These are phyloP conservation scores for Apistogramma diplotaenia DNA, from an alignment of 2,113 vertebrate genomes.

Conservation along the genomic window DNA sequence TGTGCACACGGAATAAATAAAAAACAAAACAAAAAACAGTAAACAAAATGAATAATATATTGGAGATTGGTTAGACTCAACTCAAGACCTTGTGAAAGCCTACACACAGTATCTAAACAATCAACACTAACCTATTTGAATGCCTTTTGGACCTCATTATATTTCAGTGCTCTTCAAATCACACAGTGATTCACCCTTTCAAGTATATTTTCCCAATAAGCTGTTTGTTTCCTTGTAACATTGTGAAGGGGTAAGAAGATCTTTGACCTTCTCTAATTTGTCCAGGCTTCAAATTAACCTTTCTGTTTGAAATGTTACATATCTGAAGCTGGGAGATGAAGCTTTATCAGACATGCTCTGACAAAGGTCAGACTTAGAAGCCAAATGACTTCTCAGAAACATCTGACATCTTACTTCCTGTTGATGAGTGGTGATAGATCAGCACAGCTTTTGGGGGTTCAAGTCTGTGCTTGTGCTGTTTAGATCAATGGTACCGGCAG, in stretches of 20 bases:
- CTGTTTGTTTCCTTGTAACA: slow-evolving; percentile 14
- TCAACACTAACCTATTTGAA: not conserved
- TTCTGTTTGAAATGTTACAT: slow-evolving; percentile 72
- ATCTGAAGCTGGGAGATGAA: slow-evolving; percentile 43
- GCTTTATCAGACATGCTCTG: not conserved
- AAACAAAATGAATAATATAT: not conserved
- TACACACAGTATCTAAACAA: not conserved
- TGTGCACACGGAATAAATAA: not conserved
- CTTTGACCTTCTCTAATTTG: slow-evolving; percentile 71
- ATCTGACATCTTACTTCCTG: slow-evolving; percentile 17
- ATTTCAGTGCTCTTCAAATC: not conserved
- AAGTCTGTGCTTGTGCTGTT: not conserved
- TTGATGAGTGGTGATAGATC: slow-evolving; percentile 8
- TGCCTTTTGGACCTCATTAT: slow-evolving; percentile 7
- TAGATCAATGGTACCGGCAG: not conserved
- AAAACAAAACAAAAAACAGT: too few relatives aligned
- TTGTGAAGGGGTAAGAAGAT: not conserved
- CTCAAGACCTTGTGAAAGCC: not conserved
- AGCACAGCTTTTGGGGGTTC: slow-evolving; percentile 13
- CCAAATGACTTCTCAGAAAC: slow-evolving; percentile 49
- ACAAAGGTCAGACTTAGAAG: slow-evolving; percentile 72
- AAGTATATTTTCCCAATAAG: not conserved
- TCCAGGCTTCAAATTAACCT: slow-evolving; percentile 69
- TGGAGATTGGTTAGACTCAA: not conserved
- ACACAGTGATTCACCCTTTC: not conserved